Percentiles rank a stretch among this genome's conserved stretches.
Evolutionary conservation across 2,797 vertebrate genomes (phyloP).

Genomic region (Scleropages formosus): DNA sequence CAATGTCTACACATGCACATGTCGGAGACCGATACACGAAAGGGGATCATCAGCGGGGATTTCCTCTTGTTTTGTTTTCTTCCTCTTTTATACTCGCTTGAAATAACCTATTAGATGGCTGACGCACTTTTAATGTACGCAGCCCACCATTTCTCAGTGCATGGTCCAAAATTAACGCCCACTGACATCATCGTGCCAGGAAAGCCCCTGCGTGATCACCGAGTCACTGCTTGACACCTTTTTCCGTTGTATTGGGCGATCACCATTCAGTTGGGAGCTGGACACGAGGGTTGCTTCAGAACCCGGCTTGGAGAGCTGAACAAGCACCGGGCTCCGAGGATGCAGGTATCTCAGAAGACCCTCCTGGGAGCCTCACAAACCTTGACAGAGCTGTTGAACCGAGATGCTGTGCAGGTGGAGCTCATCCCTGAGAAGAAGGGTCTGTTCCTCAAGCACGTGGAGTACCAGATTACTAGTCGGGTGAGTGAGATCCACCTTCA

Average conservation of each 20-base stretch:
- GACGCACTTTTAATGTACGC: too few relatives aligned
- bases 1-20: too few relatives aligned
- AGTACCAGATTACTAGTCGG: conserved; percentile 94
- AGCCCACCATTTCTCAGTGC: too few relatives aligned
- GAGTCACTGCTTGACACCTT: conserved; percentile 34
- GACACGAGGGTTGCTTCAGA: conserved; percentile 70
- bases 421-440: conserved; percentile 96
- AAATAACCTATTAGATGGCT: too few relatives aligned
- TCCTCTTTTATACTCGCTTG: too few relatives aligned
- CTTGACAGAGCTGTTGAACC: conserved; percentile 78
- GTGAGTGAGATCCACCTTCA: conserved; percentile 53
- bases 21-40: too few relatives aligned
- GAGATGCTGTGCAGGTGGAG: conserved; percentile 84
- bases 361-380: conserved; percentile 78
- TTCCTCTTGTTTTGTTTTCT: too few relatives aligned
- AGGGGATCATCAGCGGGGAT: too few relatives aligned
- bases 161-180: too few relatives aligned
- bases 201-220: neutral
- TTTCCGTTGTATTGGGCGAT: too few relatives aligned
- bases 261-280: too few relatives aligned
- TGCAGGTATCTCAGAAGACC: conserved; percentile 80
- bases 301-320: conserved; percentile 70
- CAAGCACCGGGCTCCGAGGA: conserved; percentile 64
- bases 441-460: conserved; percentile 94
- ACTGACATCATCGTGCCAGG: too few relatives aligned